Conservation (phyloP, 30 jellyfish, hydroid and myxozoan species). For the Sanderia malayensis region DNA sequence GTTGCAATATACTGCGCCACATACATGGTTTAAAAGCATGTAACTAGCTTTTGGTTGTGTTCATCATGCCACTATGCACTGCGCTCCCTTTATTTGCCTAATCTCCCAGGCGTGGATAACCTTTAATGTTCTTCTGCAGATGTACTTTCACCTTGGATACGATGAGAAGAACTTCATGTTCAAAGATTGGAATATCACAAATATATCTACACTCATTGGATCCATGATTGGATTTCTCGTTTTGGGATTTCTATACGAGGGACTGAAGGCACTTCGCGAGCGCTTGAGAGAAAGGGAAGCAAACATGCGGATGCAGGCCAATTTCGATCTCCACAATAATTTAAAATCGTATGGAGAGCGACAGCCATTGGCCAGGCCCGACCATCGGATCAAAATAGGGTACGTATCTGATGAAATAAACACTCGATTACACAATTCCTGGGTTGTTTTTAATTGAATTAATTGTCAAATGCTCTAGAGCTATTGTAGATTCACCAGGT, state of each 20-base stretch:
- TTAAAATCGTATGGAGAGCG: constrained; percentile 36
- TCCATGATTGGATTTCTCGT: constrained; percentile 34
- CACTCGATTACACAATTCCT: background rate
- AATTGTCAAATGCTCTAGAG: too few relatives aligned
- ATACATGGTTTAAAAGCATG: too few relatives aligned
- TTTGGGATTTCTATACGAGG: constrained; percentile 37
- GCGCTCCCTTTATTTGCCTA: too few relatives aligned
- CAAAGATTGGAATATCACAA: constrained; percentile 39
- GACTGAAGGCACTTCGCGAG: constrained; percentile 58
- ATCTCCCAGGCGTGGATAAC: too few relatives aligned
- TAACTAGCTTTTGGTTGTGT: too few relatives aligned
- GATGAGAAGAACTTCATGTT: constrained; percentile 51
- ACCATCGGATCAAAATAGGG: constrained; percentile 20
- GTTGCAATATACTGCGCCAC: too few relatives aligned
- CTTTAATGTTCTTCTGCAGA: too few relatives aligned
- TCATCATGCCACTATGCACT: too few relatives aligned
- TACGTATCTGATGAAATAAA: too few relatives aligned
- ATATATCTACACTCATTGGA: constrained; percentile 47
- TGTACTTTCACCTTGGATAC: constrained; percentile 58
- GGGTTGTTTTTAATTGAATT: too few relatives aligned
- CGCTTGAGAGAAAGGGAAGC: constrained; percentile 25
- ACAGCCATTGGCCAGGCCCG: constrained; percentile 22
- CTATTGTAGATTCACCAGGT: too few relatives aligned
- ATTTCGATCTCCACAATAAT: constrained; percentile 1
- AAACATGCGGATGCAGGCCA: constrained; percentile 11